phyloP scores from a whole-genome alignment of 2,113 vertebrate species.

The Dipodomys merriami region DNA sequence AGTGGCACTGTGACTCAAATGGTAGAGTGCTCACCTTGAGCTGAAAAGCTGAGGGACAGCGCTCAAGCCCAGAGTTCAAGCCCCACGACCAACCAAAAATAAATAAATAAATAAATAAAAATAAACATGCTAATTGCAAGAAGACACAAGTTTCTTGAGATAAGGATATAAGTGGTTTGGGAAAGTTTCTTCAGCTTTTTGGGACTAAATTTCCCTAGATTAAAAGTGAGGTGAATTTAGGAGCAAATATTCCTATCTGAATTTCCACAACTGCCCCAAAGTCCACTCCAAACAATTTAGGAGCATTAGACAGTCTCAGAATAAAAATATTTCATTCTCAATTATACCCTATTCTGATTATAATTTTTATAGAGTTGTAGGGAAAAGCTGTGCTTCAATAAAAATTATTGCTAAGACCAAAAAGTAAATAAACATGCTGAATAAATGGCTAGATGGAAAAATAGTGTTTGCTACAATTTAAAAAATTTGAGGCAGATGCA shows the following conservation, averaged over 20 bases:
- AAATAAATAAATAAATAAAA: too few relatives aligned
- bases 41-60: too few relatives aligned
- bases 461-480: not conserved
- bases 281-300: not conserved
- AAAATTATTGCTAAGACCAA: not conserved
- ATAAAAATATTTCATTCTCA: not conserved
- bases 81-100: too few relatives aligned
- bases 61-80: too few relatives aligned
- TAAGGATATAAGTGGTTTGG: not conserved
- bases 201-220: not conserved
- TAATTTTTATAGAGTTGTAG: not conserved
- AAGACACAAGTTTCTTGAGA: not conserved
- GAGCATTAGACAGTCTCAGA: not conserved
- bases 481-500: too few relatives aligned
- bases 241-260: not conserved
- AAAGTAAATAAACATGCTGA: constrained; percentile 33
- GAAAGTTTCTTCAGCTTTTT: not conserved
- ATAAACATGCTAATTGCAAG: too few relatives aligned
- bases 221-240: not conserved
- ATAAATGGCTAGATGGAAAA: not conserved
- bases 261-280: not conserved
- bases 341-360: not conserved
- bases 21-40: too few relatives aligned
- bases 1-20: too few relatives aligned
- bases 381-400: not conserved